These are phyloP conservation scores for Shinisaurus crocodilurus DNA, from an alignment of 2,113 vertebrate genomes.

Conservation along the genomic window DNA sequence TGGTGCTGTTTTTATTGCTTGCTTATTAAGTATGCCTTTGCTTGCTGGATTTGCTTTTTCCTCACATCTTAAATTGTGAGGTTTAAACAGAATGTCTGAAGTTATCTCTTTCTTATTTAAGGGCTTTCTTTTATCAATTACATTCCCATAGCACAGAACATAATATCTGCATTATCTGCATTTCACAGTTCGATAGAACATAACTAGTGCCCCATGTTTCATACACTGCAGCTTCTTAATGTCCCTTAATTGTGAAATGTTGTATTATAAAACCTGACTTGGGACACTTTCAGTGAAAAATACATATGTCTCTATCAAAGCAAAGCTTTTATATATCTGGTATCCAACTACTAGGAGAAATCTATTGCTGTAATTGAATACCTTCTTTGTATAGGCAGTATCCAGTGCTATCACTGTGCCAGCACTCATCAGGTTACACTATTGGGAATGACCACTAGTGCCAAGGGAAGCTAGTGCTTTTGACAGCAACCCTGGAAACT, in stretches of 20 bases:
- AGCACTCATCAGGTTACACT: too few species aligned
- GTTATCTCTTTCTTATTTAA: neutral
- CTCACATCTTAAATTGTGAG: neutral
- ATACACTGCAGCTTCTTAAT: conserved; percentile 1
- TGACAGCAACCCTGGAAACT: too few species aligned
- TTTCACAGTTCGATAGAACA: neutral
- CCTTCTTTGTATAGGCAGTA: neutral
- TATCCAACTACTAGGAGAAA: neutral
- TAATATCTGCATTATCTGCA: neutral
- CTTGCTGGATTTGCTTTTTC: neutral
- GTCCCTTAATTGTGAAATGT: neutral
- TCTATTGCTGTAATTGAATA: neutral
- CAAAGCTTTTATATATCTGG: conserved; percentile 1
- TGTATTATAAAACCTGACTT: neutral
- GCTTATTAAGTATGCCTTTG: neutral
- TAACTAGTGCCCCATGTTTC: neutral
- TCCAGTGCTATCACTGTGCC: too few species aligned
- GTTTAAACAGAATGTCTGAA: neutral
- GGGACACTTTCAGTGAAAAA: conserved; percentile 11
- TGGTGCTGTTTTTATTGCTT: neutral
- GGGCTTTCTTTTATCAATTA: neutral
- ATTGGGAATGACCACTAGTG: too few species aligned
- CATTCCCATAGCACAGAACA: neutral
- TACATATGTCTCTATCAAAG: neutral
- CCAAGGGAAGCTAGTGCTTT: too few species aligned